Evolutionary conservation across 2,797 vertebrate genomes (phyloP), one percentile per base, ranked within the genome.

Genomic region (Gambusia yucatana): DNA sequence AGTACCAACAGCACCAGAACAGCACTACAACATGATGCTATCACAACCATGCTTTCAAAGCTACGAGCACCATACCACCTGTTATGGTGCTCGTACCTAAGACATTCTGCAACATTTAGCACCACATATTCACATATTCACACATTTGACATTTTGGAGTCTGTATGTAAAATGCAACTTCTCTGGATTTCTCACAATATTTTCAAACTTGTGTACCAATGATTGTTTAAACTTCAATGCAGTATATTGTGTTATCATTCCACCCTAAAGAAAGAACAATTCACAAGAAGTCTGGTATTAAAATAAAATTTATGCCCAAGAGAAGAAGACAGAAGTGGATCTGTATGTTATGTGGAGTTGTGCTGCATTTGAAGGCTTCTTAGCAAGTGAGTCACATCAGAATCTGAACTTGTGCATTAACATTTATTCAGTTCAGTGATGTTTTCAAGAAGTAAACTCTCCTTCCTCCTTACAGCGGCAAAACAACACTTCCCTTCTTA

Each of bases 401-500:
- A 65, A 28, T 57, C 57, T 71, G 77, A 77, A 70, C 72, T 50
- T 43, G 7, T 57, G 73, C 72, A 75, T 82, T 81, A 77, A 74
- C 76, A 47, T 77, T 50, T 46, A 76, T 85, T 86, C 63, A 46
- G 81, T 79, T 82, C 77, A 72, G 43, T 77, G 25, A 71, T 30
- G 67, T 70, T 70, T 70, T 71, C 41, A 28, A 22, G 69, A 72
- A 79, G 75, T 77, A 89, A 88, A 85, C 59, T 61, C 59, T 61
- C 77, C 59, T 72, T 81, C 30, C 36, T 48, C n/a, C 3, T 76
- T 63, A 69, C 28, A 52, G 61, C n/a, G 6, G 16, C 1, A 3
- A 79, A 77, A n/a, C 39, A 3, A 50, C 28, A 17, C 43, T 22
- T 43, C 33, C 74, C n/a, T 82, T 39, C 30, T 39, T 28, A 57